These are phyloP conservation scores for Campoletis sonorensis DNA, from an alignment of 1,140 invertebrate species.

Conservation along the genomic window DNA sequence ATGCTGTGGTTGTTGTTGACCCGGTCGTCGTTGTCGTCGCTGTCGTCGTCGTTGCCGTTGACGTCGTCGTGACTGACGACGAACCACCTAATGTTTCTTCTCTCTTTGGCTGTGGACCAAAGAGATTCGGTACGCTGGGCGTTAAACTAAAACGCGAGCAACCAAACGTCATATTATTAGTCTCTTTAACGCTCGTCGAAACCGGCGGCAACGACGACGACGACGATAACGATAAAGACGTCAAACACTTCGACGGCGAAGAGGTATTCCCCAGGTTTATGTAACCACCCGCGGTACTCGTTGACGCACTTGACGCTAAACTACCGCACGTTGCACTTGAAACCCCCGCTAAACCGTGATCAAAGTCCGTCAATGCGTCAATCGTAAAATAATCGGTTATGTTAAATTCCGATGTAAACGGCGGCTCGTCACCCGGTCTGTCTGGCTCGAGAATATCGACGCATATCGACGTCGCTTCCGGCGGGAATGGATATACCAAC, in stretches of 20 bases:
- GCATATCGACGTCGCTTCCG: slow-evolving; percentile 74
- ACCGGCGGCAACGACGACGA: slow-evolving; percentile 3
- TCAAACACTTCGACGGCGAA: slow-evolving; percentile 25
- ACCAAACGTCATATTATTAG: slow-evolving; percentile 25
- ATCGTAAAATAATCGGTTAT: slow-evolving; percentile 72
- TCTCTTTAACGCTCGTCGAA: slow-evolving; percentile 24
- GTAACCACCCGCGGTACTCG: not conserved
- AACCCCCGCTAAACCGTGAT: slow-evolving; percentile 56
- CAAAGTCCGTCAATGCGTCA: slow-evolving; percentile 69
- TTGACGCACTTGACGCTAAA: not conserved
- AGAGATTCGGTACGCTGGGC: not conserved
- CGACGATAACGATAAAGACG: slow-evolving; percentile 19
- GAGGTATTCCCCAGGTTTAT: not conserved
- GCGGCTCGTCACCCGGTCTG: slow-evolving; percentile 68
- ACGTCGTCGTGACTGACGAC: slow-evolving; percentile 19
- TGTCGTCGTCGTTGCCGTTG: not conserved
- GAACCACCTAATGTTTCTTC: not conserved
- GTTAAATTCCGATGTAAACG: slow-evolving; percentile 74
- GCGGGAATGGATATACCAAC: slow-evolving; percentile 70
- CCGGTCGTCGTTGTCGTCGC: slow-evolving; percentile 15
- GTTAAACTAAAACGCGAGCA: slow-evolving; percentile 33
- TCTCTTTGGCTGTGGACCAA: slow-evolving; percentile 21
- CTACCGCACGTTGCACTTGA: not conserved
- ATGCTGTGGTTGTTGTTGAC: slow-evolving; percentile 29
- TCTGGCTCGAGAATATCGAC: slow-evolving; percentile 70